Percentiles rank a stretch among this genome's conserved stretches.
Evolutionary conservation across 1,140 invertebrate genomes (phyloP).

Genomic region (Apis cerana): DNA sequence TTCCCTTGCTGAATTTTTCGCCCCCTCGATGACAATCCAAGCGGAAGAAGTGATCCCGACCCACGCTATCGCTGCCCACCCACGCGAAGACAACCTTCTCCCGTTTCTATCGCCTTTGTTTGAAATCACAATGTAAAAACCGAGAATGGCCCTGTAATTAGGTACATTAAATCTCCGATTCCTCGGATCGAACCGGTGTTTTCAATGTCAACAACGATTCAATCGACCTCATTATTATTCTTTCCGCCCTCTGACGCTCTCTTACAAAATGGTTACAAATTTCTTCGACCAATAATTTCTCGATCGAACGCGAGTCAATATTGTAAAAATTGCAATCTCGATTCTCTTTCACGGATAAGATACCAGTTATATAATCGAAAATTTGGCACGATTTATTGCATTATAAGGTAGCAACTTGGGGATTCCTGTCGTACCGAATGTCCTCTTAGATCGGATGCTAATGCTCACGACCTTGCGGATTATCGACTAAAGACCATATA

Average conservation of each 20-base stretch:
- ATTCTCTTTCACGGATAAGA: background rate
- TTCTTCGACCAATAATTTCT: background rate
- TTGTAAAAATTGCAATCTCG: background rate
- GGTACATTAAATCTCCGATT: constrained; percentile 34
- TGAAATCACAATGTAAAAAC: constrained; percentile 67
- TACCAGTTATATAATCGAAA: too few species aligned
- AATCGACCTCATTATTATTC: constrained; percentile 8
- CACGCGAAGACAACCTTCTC: constrained; percentile 39
- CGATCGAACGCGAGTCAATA: background rate
- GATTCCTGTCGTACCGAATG: constrained; percentile 16
- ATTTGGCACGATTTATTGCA: background rate
- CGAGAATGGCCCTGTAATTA: constrained; percentile 66
- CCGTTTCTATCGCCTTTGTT: constrained; percentile 56
- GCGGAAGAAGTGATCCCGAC: constrained; percentile 55
- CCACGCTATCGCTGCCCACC: constrained; percentile 28
- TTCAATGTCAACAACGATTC: constrained; percentile 37
- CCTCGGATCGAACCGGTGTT: constrained; percentile 20
- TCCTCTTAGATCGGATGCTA: constrained; percentile 43
- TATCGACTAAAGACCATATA: constrained; percentile 70
- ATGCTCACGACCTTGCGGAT: constrained; percentile 54
- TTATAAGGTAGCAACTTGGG: background rate
- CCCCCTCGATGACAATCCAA: constrained; percentile 52
- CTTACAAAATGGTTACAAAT: too few species aligned
- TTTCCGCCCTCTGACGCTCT: too few species aligned
- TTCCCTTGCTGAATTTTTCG: constrained; percentile 51